Conservation (phyloP, 2,113 vertebrate species). For the Brachyhypopomus gauderio region DNA sequence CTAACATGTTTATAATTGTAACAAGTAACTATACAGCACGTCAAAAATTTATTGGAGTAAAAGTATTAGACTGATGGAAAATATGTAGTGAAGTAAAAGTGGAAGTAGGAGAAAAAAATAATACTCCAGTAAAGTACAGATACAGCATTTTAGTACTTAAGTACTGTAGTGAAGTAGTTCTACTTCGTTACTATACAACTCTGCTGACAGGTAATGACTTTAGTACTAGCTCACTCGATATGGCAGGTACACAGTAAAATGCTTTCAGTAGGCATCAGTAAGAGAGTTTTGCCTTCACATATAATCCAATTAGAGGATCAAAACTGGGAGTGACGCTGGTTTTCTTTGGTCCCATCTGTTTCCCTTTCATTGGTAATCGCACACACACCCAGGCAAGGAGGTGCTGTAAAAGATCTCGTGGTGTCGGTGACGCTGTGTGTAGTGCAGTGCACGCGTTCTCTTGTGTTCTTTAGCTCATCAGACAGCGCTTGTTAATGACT, state of each 20-base stretch:
- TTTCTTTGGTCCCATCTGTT: not conserved
- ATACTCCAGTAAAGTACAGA: too few relatives aligned
- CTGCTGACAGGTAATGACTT: not conserved
- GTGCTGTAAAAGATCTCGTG: not conserved
- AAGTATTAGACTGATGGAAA: too few relatives aligned
- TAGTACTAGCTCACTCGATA: not conserved
- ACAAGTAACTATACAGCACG: too few relatives aligned
- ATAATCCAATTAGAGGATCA: slow-evolving; percentile 22
- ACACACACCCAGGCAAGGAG: not conserved
- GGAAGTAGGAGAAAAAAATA: too few relatives aligned
- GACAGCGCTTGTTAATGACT: slow-evolving; percentile 1
- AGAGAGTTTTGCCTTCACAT: slow-evolving; percentile 23
- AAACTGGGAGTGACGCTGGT: not conserved
- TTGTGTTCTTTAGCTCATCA: not conserved
- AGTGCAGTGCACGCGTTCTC: not conserved
- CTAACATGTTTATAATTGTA: too few relatives aligned
- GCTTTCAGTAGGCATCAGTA: not conserved
- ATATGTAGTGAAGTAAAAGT: too few relatives aligned
- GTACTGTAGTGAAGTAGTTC: too few relatives aligned
- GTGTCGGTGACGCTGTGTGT: not conserved
- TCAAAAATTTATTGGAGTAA: too few relatives aligned
- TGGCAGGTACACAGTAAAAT: not conserved
- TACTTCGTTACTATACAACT: too few relatives aligned
- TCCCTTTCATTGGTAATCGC: not conserved
- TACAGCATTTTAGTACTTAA: too few relatives aligned